Evolutionary conservation across 2,797 vertebrate species (phyloP), one percentile per base, ranked within the genome.

Genomic region (Phoeniculus purpureus): DNA sequence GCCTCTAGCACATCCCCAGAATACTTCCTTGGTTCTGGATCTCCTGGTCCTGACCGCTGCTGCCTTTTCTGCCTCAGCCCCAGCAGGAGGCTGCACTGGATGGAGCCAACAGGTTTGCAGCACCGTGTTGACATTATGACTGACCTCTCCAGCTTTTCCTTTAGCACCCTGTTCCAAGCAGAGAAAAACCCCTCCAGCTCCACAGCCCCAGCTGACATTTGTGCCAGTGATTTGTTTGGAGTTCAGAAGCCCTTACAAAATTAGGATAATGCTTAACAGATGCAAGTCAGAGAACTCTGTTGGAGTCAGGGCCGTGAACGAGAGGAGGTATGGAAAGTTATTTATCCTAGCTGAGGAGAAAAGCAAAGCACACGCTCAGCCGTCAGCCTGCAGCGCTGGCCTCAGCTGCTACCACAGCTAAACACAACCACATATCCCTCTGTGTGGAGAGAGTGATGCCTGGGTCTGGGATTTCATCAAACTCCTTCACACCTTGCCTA

Each of bases 241-340:
- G 65, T 70, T 89, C 82, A 73, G 90, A 56, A 92, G 87, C 64
- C 43, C 67, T 37, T 59, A 66, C 21, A 79, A 87, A 85, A 90
- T 76, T 25, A 64, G 71, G 61, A 5, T 66, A 90, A 87, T 66
- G 75, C 52, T 79, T 84, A 85, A 79, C 89, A 90, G 94, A 76
- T 62, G 91, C 78, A 31, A 68, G 75, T 6, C 29, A 27, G 31
- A 72, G 70, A 75, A 72, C 75, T 70, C 81, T 84, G 65, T 43
- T 23, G 78, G 74, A 81, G 62, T 47, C 34, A 15, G 62, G 81
- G 77, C 3, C 50, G 2, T 19, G 62, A 64, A 67, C 72, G 26
- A 58, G 81, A 87, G 91, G 75, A 55, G 81, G 75, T 32, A 43
- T 3, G 47, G 74, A 92, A 68, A 81, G 61, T 32, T 47, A 75